phyloP scores from a whole-genome alignment of 2,797 vertebrate species.

The Oreochromis grahami region DNA sequence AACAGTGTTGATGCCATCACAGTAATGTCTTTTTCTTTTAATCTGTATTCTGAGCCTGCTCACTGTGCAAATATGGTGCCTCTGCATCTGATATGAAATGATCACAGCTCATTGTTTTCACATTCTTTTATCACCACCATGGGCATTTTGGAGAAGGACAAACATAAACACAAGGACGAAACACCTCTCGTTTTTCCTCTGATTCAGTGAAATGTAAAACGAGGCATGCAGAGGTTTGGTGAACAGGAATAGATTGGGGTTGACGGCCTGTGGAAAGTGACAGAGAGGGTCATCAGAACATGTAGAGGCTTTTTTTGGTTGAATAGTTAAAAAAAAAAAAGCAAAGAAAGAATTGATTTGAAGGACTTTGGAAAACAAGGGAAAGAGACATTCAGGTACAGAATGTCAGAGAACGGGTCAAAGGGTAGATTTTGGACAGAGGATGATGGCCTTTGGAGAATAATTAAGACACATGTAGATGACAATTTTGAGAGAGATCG shows the following conservation, averaged over 20 bases:
- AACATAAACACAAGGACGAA: constrained; percentile 51
- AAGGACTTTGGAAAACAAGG: not conserved
- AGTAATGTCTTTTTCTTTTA: constrained; percentile 7
- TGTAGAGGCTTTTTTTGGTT: not conserved
- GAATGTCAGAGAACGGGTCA: not conserved
- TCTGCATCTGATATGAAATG: constrained; percentile 15
- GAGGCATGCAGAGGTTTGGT: constrained; percentile 9
- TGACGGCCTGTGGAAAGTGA: constrained; percentile 45
- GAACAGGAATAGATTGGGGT: constrained; percentile 4
- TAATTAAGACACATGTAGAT: no score
- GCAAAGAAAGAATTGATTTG: not conserved
- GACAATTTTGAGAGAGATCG: not conserved
- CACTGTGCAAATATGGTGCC: not conserved
- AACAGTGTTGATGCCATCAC: not conserved
- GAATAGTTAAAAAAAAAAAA: not conserved
- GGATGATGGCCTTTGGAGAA: not conserved
- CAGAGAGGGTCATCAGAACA: not conserved
- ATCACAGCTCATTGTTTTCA: constrained; percentile 45
- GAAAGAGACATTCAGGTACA: not conserved
- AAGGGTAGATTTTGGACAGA: not conserved
- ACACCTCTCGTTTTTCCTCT: constrained; percentile 51
- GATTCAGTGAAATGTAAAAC: constrained; percentile 71
- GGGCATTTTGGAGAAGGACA: constrained; percentile 51
- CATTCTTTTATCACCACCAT: constrained; percentile 20
- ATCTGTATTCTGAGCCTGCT: constrained; percentile 26